Base-by-base conservation (phyloP, 2,797 vertebrate species). In the Taenioides sp. region DNA sequence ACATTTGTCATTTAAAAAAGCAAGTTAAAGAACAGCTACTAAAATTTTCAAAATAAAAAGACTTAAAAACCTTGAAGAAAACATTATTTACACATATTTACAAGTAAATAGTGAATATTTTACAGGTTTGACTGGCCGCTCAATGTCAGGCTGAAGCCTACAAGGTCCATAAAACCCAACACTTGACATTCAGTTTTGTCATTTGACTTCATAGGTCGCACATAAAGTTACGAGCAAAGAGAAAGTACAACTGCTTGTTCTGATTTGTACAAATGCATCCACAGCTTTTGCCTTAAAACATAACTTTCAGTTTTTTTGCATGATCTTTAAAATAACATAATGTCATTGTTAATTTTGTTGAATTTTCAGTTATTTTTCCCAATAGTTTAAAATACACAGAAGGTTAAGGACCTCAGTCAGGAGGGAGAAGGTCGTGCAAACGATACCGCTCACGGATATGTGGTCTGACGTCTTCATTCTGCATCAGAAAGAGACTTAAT, bases 381-480 rank as follows among this genome's bases (percentile, higher is more conserved):
- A 65, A 52, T 76, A 63, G 57, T 64, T 62, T 72, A 75, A 71
- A 75, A 71, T 47, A 68, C 63, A 20, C 65, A 65, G 49, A 67
- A 16, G 70, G 74, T 57, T 0, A 1, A 70, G 71, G 25, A 66
- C 14, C 31, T 92, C 87, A 92, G 80, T 92, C 91, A 74, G 91
- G 90, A 82, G 91, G 91, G 52, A 99, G 95, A 83, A 98, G 95
- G 93, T 98, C 96, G 84, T 99, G 97, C 94, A 99, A 96, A 86
- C 97, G 97, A 94, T 98, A 99, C 87, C 93, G 95, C 81, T 98
- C 96, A 90, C 96, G 91, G 90, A 99, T 97, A 92, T 98, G 96
- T 77, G 97, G 98, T 65, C 98, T 94, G 84, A 99, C 98, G 81
- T 99, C 98, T 93, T 98, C 97, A 80, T 99, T 98, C 98, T 99